phyloP scores from a whole-genome alignment of 1,140 invertebrate genomes.

The Gryllus bimaculatus region DNA sequence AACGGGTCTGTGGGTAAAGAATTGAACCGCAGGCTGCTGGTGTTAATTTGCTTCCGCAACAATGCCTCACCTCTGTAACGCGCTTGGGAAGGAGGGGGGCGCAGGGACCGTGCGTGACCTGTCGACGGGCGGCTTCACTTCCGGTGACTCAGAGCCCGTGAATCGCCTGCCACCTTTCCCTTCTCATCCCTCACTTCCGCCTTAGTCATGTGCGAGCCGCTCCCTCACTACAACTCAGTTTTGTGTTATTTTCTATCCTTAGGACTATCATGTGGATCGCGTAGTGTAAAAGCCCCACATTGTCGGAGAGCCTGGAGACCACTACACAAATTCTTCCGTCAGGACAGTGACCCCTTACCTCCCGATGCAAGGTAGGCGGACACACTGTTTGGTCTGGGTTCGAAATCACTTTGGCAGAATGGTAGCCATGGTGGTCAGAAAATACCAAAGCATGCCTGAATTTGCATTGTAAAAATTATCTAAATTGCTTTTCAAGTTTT shows the following conservation, averaged over 20 bases:
- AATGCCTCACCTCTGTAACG: no score
- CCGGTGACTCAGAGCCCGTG: not conserved
- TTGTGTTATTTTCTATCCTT: constrained; percentile 1
- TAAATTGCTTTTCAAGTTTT: not conserved
- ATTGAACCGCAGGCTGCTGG: no score
- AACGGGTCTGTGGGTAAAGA: no score
- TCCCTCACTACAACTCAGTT: not conserved
- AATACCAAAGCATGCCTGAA: not conserved
- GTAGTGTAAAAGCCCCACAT: not conserved
- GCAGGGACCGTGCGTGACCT: not conserved
- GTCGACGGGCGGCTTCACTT: not conserved
- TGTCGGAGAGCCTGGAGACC: not conserved
- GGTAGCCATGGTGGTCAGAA: not conserved
- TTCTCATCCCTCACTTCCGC: not conserved
- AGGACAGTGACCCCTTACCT: not conserved
- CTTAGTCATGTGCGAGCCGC: not conserved
- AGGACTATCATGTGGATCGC: not conserved
- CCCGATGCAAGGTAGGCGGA: not conserved
- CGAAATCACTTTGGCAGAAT: not conserved
- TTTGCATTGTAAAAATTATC: not conserved
- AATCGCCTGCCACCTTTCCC: not conserved
- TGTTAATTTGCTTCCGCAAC: no score
- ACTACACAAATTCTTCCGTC: not conserved
- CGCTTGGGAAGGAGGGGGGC: no score
- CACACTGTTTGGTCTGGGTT: not conserved